Conservation (phyloP, 2,113 vertebrate genomes). For the Myrmophylax atrothorax region DNA sequence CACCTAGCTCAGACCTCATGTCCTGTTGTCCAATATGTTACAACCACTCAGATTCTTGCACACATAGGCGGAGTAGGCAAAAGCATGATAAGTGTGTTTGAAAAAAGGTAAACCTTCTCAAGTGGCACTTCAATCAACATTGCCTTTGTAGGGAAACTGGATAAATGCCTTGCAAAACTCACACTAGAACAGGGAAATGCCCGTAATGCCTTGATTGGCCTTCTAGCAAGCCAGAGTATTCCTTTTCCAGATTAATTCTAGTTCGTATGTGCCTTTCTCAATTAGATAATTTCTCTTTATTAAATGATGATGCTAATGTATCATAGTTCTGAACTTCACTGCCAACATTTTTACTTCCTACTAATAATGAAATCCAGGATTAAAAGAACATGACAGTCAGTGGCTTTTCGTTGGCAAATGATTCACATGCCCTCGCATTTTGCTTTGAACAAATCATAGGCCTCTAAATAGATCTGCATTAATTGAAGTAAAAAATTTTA, state of each 20-base stretch:
- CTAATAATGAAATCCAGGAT: neutral
- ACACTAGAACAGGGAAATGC: neutral
- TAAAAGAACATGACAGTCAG: neutral
- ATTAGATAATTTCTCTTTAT: neutral
- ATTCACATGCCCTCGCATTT: neutral
- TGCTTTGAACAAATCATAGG: neutral
- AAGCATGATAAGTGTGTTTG: neutral
- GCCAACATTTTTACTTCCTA: neutral
- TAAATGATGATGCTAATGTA: neutral
- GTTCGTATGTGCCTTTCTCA: neutral
- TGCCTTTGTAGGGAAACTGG: neutral
- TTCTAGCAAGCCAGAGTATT: neutral
- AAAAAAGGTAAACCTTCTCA: neutral
- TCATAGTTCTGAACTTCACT: neutral
- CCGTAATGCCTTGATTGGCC: neutral
- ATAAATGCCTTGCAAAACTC: neutral
- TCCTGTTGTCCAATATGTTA: neutral
- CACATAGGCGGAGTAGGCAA: neutral
- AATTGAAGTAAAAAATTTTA: neutral
- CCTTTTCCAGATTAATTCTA: neutral
- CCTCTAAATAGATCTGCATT: neutral
- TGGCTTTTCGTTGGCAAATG: neutral
- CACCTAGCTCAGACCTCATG: neutral
- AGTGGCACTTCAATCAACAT: neutral
- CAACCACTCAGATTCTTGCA: neutral